Evolutionary conservation across 1,140 invertebrate genomes (phyloP).

Genomic region (Drosophila parvula): DNA sequence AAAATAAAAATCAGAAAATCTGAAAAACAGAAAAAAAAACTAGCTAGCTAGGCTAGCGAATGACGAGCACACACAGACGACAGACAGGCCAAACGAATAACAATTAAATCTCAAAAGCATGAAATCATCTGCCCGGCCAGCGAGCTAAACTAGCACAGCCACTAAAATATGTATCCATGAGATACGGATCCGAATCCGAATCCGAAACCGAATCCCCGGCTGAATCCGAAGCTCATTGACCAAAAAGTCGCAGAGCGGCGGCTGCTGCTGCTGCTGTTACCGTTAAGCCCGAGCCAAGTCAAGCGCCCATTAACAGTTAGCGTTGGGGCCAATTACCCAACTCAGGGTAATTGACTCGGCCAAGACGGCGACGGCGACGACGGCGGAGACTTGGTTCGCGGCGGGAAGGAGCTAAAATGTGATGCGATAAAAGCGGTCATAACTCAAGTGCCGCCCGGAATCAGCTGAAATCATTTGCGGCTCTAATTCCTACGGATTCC

Average conservation of each 20-base stretch:
- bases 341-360: conserved; percentile 69
- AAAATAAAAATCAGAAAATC: conserved; percentile 31
- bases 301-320: conserved; percentile 79
- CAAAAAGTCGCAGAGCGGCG: conserved; percentile 54
- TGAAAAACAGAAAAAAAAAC: conserved; percentile 12
- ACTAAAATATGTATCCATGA: conserved; percentile 50
- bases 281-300: conserved; percentile 74
- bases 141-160: conserved; percentile 40
- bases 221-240: conserved; percentile 74
- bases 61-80: conserved; percentile 52
- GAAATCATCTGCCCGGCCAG: conserved; percentile 74
- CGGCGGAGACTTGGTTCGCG: not conserved
- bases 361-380: not conserved
- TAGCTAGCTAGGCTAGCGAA: conserved; percentile 32
- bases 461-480: conserved; percentile 60
- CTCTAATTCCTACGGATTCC: conserved; percentile 37
- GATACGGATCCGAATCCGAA: conserved; percentile 29
- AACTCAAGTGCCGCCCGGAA: conserved; percentile 54
- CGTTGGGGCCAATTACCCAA: conserved; percentile 72
- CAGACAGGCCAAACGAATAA: conserved; percentile 70
- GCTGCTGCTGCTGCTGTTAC: conserved; percentile 51
- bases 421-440: conserved; percentile 19
- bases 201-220: conserved; percentile 6
- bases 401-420: conserved; percentile 12
- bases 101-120: conserved; percentile 82